Base-by-base conservation (phyloP, 2,797 vertebrate genomes). In the Cheirogaleus major region DNA sequence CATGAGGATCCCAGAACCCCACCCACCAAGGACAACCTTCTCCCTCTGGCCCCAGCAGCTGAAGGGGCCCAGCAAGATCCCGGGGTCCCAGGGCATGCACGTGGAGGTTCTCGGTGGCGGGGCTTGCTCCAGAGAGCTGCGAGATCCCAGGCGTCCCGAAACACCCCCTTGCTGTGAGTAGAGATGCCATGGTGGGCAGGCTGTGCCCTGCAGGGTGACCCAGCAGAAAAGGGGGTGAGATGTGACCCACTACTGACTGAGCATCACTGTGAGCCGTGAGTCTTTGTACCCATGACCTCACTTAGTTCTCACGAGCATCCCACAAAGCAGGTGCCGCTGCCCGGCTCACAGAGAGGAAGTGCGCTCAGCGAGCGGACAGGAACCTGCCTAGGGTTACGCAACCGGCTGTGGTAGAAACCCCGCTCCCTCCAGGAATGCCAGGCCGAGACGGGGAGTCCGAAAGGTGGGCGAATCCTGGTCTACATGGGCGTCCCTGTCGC, bases 331-430 rank as follows among this genome's bases (percentile, higher is more conserved):
- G 30, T 10, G 61, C 50, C 55, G 32, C 78, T 57, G 55, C 27
- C 48, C 55, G 1, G 0, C 22, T 89, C 35, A 35, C 15, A 38
- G 83, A 22, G 32, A 43, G 50, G 18, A 61, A 38, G 20, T 7
- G 5, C 22, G 69, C n/a, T 85, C 4, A 18, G 38, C 41, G 18
- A 45, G 15, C 14, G n/a, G 50, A 61, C 38, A 38, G 75, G 70
- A 52, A 38, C 5, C 27, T 2, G 1, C 38, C 59, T 38, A 14
- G 81, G 45, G 27, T 94, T 35, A 18, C 65, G 12, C 25, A 72
- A 41, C 30, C 22, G 23, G 30, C 65, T 30, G 12, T 25, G n/a
- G 65, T 50, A 83, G 88, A 95, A 95, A 95, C 79, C 89, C 78
- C 11, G 10, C n/a, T 67, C 69, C 55, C 69, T 81, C 18, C 4